Percentiles rank a stretch among this genome's conserved stretches.
These are phyloP conservation scores for Kobus ellipsiprymnus DNA, from an alignment of 2,113 vertebrate genomes.

Conservation along the genomic window DNA sequence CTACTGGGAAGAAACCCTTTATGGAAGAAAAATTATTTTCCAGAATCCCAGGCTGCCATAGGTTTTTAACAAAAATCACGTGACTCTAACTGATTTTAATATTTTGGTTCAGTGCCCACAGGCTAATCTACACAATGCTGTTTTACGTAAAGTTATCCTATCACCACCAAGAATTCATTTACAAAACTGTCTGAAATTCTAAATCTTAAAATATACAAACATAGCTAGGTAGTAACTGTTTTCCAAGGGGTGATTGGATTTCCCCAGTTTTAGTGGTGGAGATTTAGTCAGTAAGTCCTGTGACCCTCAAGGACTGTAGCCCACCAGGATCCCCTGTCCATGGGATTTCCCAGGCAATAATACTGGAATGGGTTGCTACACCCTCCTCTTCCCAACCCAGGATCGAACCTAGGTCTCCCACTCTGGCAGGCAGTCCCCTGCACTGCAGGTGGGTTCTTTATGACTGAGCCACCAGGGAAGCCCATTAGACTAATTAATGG, in stretches of 20 bases:
- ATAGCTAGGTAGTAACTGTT: conserved; percentile 48
- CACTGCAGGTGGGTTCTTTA: not conserved
- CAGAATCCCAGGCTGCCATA: conserved; percentile 44
- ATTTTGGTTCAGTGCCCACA: not conserved
- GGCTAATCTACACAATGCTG: not conserved
- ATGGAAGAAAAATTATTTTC: conserved; percentile 57
- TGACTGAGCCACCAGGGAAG: not conserved
- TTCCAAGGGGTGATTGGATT: conserved; percentile 45
- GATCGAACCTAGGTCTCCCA: not conserved
- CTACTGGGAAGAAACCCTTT: conserved; percentile 63
- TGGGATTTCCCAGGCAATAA: not conserved
- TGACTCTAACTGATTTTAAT: not conserved
- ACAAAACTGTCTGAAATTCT: not conserved
- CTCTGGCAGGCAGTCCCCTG: not conserved
- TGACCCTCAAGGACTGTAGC: not conserved
- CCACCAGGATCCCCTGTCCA: not conserved
- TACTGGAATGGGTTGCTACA: not conserved
- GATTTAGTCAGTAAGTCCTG: not conserved
- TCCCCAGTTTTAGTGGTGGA: conserved; percentile 30
- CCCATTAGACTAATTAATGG: conserved; percentile 82
- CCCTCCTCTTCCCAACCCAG: not conserved
- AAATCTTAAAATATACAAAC: not conserved
- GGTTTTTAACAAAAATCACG: not conserved
- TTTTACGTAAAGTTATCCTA: not conserved
- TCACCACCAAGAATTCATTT: not conserved